Evolutionary conservation across 2,113 vertebrate genomes (phyloP), one percentile per base, ranked within the genome.

Genomic region (Gavialis gangeticus): DNA sequence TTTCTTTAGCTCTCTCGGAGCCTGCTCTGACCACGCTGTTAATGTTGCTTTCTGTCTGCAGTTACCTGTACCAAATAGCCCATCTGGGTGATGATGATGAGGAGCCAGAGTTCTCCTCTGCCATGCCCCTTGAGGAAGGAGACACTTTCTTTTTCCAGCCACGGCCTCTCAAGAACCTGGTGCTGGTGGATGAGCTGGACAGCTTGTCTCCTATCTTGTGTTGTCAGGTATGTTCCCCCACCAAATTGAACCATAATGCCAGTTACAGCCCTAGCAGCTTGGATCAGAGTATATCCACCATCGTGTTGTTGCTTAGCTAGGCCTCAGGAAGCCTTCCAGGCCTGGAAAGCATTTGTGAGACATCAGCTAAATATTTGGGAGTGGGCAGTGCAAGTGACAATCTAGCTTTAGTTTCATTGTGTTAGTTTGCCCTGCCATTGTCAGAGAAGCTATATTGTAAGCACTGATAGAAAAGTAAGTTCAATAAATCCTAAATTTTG

Each of bases 71-170:
- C 97, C 99, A 99, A 84, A 99, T 99, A 56, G 99, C 99, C 81
- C 99, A 99, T 95, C 96, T 99, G 96, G 99, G 99, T 11, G 99
- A 99, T 0, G 99, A 99, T 16, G 99, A 99, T 10, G 99, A 99
- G 13, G 99, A 99, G 88, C 99, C 99, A 0, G 99, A 99, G 97
- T 99, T 99, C 97, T 99, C 99, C 54, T 99, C 99, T 82, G 99
- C 99, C 6, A 99, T 99, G 99, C 99, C 99, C 11, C 94, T 99
- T 92, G 99, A 99, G 91, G 99, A 99, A 88, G 99, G 99, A 85
- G 99, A 99, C 90, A 99, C 99, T 0, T 99, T 99, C 97, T 99
- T 99, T 95, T 99, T 99, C 94, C 99, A 99, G 95, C 99, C 99
- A 7, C 98, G 99, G 18, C 98, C 99, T 10, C 98, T 99, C 55